phyloP scores from a whole-genome alignment of 2,888 invertebrate species.

The Drosophila incognita region DNA sequence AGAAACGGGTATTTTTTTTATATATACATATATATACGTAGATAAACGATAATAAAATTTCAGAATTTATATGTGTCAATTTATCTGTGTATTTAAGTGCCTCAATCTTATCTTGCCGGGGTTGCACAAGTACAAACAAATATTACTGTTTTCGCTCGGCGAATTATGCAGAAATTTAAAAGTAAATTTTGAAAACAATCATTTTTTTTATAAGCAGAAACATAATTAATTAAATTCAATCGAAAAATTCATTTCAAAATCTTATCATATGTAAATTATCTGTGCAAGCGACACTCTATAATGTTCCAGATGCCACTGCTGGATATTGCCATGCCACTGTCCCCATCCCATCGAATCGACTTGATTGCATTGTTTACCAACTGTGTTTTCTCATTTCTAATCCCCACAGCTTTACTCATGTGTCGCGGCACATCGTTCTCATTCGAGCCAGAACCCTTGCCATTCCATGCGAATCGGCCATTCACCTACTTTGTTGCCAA shows the following conservation, averaged over 20 bases:
- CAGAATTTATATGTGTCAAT: conserved; percentile 4
- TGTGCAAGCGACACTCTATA: not conserved
- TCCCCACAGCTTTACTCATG: conserved; percentile 26
- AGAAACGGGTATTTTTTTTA: conserved; percentile 25
- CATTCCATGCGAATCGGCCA: conserved; percentile 53
- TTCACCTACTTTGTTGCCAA: conserved; percentile 47
- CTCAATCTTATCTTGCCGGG: conserved; percentile 4
- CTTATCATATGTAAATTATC: not conserved
- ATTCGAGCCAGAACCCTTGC: conserved; percentile 26
- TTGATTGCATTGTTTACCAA: not conserved
- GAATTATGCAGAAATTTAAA: no score
- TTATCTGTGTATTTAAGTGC: not conserved
- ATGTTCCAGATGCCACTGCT: not conserved
- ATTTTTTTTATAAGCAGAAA: not conserved
- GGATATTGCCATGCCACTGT: not conserved
- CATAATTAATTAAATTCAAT: not conserved
- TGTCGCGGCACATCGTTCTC: not conserved
- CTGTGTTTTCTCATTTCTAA: not conserved
- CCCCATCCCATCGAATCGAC: not conserved
- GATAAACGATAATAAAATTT: conserved; percentile 32
- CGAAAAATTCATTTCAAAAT: not conserved
- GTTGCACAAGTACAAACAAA: not conserved
- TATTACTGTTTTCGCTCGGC: no score
- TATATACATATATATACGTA: not conserved
- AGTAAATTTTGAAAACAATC: not conserved